Conservation (phyloP, 2,113 vertebrate genomes). For the Hippoglossus stenolepis region DNA sequence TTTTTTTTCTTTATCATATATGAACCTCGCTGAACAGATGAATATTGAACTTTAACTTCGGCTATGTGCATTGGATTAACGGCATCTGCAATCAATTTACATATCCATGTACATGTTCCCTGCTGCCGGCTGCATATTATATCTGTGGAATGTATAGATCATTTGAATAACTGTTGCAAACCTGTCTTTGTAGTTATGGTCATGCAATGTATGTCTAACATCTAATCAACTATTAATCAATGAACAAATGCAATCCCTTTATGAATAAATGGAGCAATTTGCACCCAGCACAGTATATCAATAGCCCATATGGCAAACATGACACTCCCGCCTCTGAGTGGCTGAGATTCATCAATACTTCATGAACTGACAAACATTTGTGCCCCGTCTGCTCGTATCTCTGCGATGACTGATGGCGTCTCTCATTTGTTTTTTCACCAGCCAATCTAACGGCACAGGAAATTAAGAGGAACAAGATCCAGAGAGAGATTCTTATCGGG, state of each 20-base stretch:
- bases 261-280: slow-evolving; percentile 57
- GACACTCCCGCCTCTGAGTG: slow-evolving; percentile 23
- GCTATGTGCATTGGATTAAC: neutral
- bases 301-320: slow-evolving; percentile 51
- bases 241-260: slow-evolving; percentile 37
- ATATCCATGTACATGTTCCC: neutral
- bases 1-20: neutral
- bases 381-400: slow-evolving; percentile 44
- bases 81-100: slow-evolving; percentile 26
- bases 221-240: slow-evolving; percentile 60
- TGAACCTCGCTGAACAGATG: neutral
- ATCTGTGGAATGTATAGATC: neutral
- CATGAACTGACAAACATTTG: slow-evolving; percentile 56
- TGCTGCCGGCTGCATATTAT: neutral
- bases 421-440: slow-evolving; percentile 32
- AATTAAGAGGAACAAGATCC: slow-evolving; percentile 60
- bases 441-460: slow-evolving; percentile 55
- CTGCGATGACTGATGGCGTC: slow-evolving; percentile 41
- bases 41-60: neutral
- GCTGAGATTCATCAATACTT: slow-evolving; percentile 62
- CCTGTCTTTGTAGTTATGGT: slow-evolving; percentile 10
- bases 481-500: slow-evolving; percentile 43
- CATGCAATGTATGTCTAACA: slow-evolving; percentile 8
- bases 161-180: neutral
- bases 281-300: slow-evolving; percentile 40